Evolutionary conservation across 2,888 invertebrate genomes (phyloP).

Genomic region (Tenodera sinensis): DNA sequence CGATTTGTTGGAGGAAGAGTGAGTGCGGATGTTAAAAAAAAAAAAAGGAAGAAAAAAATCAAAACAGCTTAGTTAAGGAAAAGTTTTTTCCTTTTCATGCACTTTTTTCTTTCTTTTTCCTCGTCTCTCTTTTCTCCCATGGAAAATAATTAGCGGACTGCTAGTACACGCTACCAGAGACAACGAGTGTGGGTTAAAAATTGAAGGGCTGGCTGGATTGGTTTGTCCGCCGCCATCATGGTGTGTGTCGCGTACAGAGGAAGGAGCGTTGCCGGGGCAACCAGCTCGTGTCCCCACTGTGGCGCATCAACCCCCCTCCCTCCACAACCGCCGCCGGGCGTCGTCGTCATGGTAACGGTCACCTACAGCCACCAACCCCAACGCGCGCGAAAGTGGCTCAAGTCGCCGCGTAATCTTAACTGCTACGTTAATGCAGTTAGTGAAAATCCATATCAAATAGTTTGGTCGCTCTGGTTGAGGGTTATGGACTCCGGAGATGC

Average conservation of each 20-base stretch:
- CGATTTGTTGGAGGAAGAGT: neutral
- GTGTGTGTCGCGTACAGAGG: neutral
- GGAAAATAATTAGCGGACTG: neutral
- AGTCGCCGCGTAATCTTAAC: neutral
- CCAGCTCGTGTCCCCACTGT: constrained; percentile 1
- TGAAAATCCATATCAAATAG: neutral
- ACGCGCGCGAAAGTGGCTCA: neutral
- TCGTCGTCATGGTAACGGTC: constrained; percentile 22
- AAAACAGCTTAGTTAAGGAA: neutral
- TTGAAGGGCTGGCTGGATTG: neutral
- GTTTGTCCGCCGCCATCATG: neutral
- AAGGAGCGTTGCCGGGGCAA: neutral
- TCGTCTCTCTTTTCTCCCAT: neutral
- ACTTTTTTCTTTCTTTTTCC: neutral
- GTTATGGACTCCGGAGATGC: no score
- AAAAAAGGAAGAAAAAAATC: no score
- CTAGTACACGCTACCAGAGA: neutral
- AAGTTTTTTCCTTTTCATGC: neutral
- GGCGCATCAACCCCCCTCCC: constrained; percentile 9
- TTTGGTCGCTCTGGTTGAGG: no score
- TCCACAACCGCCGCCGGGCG: neutral
- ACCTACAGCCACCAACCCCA: neutral
- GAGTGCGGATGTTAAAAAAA: neutral
- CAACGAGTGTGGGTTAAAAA: neutral
- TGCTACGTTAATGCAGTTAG: neutral